Evolutionary conservation across 2,888 invertebrate genomes (phyloP), one percentile per base, ranked within the genome.

Genomic region (Sipha maydis): DNA sequence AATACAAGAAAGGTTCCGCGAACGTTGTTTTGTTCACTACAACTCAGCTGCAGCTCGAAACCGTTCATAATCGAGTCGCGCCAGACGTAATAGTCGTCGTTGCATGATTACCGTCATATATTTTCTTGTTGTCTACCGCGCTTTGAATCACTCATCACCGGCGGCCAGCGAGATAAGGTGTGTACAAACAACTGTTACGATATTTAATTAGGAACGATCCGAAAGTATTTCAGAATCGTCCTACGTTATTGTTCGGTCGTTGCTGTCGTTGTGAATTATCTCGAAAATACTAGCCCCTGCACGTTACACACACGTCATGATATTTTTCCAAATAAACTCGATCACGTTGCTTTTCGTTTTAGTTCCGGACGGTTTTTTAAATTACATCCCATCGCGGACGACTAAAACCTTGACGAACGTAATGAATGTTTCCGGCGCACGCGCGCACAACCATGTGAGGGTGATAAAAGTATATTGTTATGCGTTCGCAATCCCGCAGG

Each of bases 351-450:
- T 82, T 82, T 69, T 69, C 5, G 28, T 4, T 82, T 9, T 5
- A 69, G 67, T 21, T 28, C 38, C 21, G 8, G 28, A 80, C 34
- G 54, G 73, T 75, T 84, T 84, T 84, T 28, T 61, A 84, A 84
- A 84, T 84, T 61, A 61, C 38, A 61, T 84, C 61, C 61, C 83
- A 61, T 38, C 28, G 21, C 61, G 19, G 48, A 25, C 31, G 48
- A 31, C 28, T 7, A 4, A 56, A 34, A 34, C 71, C 11, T 71
- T 19, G 56, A 34, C 4, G 73, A n/a, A 75, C 38, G 56, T 85
- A 85, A 77, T 77, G 85, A 85, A 85, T 48, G 76, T 67, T 85
- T 85, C 85, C 77, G 76, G 75, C 3, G 76, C 0, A 19, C 31
- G 25, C 7, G 34, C 54, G 54, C 34, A 8, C n/a, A 25, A 1